Evolutionary conservation across 2,888 invertebrate genomes (phyloP), one percentile per base, ranked within the genome.

Genomic region (Drosophila nr. fundita): DNA sequence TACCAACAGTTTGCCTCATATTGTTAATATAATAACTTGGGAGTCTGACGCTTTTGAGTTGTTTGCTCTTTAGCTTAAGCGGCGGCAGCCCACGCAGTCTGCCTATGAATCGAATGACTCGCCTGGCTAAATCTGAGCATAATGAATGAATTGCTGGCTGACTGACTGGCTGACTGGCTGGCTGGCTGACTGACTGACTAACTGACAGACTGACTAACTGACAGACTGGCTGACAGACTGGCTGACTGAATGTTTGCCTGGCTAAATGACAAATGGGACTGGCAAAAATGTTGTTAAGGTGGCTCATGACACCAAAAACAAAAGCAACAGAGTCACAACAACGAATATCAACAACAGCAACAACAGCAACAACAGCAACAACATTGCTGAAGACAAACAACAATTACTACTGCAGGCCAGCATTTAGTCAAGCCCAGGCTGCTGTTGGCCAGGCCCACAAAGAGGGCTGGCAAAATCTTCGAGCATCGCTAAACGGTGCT

Each of bases 201-300:
- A 27, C 48, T 58, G 36, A 50, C 30, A 40, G 60, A 38, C 66
- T 42, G 36, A 59, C 32, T 57, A 45, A 30, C 10, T 67, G 69
- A 53, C 57, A 70, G 74, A 52, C 50, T 64, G 72, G 50, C 54
- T 79, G 72, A 49, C 64, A 49, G 65, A 54, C 75, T 30, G 74
- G 6, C 38, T 55, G 65, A 24, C 48, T 52, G 62, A 53, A 42
- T 73, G 57, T 49, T 61, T 76, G 63, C 64, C 73, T 86, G 76
- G 77, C 73, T 84, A 82, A 82, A 82, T 82, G 82, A 85, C 85
- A 82, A 85, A 83, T 83, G 83, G 86, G 86, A 81, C 90, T 87
- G 90, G 80, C 87, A 80, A 83, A 89, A 89, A 90, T 87, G 90
- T 74, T 90, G 87, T 87, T 90, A 89, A 90, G 87, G 87, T 90